A percentile compares a stretch with the other conserved stretches of the same genome.
phyloP scores from a whole-genome alignment of 2,888 invertebrate species.

The Drosophila barbarae region DNA sequence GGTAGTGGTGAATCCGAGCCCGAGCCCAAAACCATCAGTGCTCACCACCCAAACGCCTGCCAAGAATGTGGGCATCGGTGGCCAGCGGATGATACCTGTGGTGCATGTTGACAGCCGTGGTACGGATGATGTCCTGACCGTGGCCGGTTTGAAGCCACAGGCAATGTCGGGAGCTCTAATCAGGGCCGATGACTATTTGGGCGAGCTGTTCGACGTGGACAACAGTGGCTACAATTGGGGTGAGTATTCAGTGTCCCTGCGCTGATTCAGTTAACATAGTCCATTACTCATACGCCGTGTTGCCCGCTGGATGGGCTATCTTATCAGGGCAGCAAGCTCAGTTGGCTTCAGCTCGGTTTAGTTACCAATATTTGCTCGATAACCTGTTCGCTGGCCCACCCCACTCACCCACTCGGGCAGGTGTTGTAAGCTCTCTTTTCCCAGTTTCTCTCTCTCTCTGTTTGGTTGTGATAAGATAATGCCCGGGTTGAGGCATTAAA shows the following conservation, averaged over 20 bases:
- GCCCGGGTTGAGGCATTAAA: slow-evolving; percentile 53
- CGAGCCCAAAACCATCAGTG: slow-evolving; percentile 7
- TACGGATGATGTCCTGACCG: slow-evolving; percentile 64
- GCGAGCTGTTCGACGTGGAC: slow-evolving; percentile 74
- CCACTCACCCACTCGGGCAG: slow-evolving; percentile 39
- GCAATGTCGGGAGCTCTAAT: slow-evolving; percentile 68
- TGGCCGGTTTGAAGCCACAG: slow-evolving; percentile 62
- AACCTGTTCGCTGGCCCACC: slow-evolving; percentile 43
- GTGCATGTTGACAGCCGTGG: slow-evolving; percentile 52
- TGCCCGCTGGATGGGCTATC: slow-evolving; percentile 43
- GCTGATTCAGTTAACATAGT: slow-evolving; percentile 55
- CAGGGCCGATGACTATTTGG: slow-evolving; percentile 70
- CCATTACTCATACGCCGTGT: slow-evolving; percentile 65
- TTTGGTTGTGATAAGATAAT: slow-evolving; percentile 61
- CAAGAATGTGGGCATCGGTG: background rate
- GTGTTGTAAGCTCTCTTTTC: slow-evolving; percentile 37
- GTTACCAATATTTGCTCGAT: slow-evolving; percentile 71
- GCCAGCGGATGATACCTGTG: slow-evolving; percentile 43
- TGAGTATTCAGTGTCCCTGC: slow-evolving; percentile 60
- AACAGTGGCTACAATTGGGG: slow-evolving; percentile 76
- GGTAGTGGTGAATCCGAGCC: slow-evolving; percentile 49
- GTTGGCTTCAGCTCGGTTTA: slow-evolving; percentile 43
- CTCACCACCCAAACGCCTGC: slow-evolving; percentile 15
- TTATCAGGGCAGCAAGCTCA: slow-evolving; percentile 49
- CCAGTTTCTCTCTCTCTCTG: slow-evolving; percentile 9